Percentiles rank a stretch among this genome's conserved stretches.
Evolutionary conservation across 1,140 invertebrate species (phyloP).

Genomic region (Zaprionus lachaisei): DNA sequence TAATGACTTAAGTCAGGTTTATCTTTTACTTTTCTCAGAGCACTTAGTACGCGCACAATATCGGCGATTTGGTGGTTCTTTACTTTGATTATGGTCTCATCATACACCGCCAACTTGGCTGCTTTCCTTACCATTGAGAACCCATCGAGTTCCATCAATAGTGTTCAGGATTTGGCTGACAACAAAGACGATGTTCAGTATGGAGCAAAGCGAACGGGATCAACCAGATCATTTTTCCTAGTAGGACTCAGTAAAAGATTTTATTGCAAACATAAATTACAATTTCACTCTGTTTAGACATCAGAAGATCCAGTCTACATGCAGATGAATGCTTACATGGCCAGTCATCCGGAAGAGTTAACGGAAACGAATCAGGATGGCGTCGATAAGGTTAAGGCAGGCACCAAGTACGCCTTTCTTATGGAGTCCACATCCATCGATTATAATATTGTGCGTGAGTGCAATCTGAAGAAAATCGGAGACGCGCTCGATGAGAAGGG

Average conservation of each 20-base stretch:
- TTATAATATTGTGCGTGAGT: constrained; percentile 92
- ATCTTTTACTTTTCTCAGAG: constrained; percentile 85
- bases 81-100: constrained; percentile 97
- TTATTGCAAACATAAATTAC: not conserved
- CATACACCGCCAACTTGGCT: constrained; percentile 98
- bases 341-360: constrained; percentile 88
- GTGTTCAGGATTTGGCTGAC: constrained; percentile 93
- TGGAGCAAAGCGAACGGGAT: constrained; percentile 93
- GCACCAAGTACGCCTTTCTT: constrained; percentile 91
- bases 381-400: constrained; percentile 86
- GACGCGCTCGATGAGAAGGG: constrained; percentile 93
- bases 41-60: constrained; percentile 91
- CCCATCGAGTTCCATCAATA: constrained; percentile 91
- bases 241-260: constrained; percentile 84
- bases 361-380: constrained; percentile 90
- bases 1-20: not conserved
- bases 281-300: constrained; percentile 82
- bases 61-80: constrained; percentile 97
- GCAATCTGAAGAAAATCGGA: constrained; percentile 92
- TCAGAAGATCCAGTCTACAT: constrained; percentile 90
- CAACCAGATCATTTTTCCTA: constrained; percentile 93
- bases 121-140: constrained; percentile 97
- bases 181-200: constrained; percentile 91
- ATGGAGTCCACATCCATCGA: constrained; percentile 96
- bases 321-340: constrained; percentile 94